These are phyloP conservation scores for Petrolisthes cinctipes DNA, from an alignment of 2,888 invertebrate genomes.

Conservation along the genomic window DNA sequence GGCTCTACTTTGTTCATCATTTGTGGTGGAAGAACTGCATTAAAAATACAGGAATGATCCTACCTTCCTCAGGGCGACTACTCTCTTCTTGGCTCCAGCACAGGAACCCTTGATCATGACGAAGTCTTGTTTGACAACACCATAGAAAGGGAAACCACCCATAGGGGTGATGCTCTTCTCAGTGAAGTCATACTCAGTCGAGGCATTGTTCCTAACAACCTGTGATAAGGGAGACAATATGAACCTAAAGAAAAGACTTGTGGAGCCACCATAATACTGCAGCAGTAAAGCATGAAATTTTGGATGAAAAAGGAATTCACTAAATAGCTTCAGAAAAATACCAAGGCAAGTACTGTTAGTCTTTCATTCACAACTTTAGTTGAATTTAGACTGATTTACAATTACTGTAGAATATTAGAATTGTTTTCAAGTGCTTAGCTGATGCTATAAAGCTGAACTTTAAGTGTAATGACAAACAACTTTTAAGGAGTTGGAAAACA, in stretches of 20 bases:
- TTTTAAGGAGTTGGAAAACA: no score
- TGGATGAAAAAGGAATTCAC: no score
- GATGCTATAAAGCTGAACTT: no score
- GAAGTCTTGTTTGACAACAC: constrained; percentile 98
- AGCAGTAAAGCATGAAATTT: no score
- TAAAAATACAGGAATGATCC: constrained; percentile 69
- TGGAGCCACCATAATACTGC: no score
- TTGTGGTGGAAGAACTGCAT: constrained; percentile 6
- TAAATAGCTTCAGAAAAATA: no score
- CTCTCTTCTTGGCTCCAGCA: constrained; percentile 96
- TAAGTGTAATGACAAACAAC: no score
- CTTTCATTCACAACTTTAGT: no score
- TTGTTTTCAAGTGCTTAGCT: no score
- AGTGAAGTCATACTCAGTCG: constrained; percentile 95
- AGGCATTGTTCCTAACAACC: constrained; percentile 96
- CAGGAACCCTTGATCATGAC: constrained; percentile 97
- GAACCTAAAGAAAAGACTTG: background rate
- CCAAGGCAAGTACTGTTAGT: no score
- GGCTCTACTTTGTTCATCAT: background rate
- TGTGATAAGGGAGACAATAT: constrained; percentile 67
- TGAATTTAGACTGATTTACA: no score
- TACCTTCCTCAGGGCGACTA: constrained; percentile 94
- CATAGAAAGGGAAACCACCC: constrained; percentile 99
- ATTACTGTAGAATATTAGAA: no score
- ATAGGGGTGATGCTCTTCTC: constrained; percentile 98